These are phyloP conservation scores for Spondyliosoma cantharus DNA, from an alignment of 2,797 vertebrate genomes.

Conservation along the genomic window DNA sequence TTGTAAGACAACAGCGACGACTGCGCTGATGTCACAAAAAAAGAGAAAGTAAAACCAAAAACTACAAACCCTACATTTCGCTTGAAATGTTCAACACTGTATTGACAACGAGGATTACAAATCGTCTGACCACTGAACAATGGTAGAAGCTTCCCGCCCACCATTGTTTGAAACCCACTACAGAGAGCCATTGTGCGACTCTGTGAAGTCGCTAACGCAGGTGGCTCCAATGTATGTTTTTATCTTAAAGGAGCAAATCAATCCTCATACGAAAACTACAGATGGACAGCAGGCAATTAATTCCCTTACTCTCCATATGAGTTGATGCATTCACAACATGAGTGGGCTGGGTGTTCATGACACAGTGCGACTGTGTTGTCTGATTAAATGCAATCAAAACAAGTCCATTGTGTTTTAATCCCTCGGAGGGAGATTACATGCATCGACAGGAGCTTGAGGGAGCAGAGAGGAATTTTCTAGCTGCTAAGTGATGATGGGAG, in stretches of 20 bases:
- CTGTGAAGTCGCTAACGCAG: neutral
- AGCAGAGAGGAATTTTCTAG: conserved; percentile 17
- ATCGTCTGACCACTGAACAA: conserved; percentile 30
- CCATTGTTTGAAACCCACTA: conserved; percentile 28
- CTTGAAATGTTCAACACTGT: neutral
- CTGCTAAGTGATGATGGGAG: conserved; percentile 23
- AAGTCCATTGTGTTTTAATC: conserved; percentile 59
- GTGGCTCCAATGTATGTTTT: conserved; percentile 16
- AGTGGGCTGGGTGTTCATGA: conserved; percentile 65
- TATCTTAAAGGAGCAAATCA: conserved; percentile 36
- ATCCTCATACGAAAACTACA: conserved; percentile 45
- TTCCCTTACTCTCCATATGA: conserved; percentile 32
- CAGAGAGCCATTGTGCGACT: conserved; percentile 41
- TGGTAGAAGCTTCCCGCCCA: conserved; percentile 42
- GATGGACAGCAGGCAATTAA: conserved; percentile 70
- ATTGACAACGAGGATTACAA: conserved; percentile 7
- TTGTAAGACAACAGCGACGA: neutral
- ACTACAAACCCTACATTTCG: neutral
- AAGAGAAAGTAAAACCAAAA: neutral
- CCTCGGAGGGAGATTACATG: conserved; percentile 29
- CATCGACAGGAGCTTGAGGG: conserved; percentile 12
- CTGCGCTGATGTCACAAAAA: neutral
- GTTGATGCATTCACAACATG: conserved; percentile 39
- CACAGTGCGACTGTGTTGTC: conserved; percentile 56
- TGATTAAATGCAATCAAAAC: conserved; percentile 72